Conservation (phyloP, 2,888 invertebrate genomes). For the Meandrusa payeni region DNA sequence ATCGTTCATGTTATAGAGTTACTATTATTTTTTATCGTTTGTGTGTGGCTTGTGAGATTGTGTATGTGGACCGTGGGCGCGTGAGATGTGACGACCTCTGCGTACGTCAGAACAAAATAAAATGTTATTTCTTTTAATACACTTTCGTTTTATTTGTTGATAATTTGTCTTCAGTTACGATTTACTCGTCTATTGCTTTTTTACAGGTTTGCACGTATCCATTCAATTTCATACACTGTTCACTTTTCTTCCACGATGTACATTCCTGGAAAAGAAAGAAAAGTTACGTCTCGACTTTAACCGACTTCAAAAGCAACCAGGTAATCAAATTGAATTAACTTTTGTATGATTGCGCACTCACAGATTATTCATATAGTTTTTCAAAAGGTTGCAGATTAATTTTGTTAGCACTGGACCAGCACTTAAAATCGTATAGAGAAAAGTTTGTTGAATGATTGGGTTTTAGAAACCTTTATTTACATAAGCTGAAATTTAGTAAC, state of each 20-base stretch:
- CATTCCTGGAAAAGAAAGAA: constrained; percentile 35
- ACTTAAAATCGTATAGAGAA: too few species aligned
- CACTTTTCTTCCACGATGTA: constrained; percentile 34
- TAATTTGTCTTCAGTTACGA: constrained; percentile 6
- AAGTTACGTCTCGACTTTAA: too few species aligned
- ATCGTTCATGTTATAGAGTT: constrained; percentile 31
- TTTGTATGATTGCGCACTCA: too few species aligned
- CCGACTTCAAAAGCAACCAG: too few species aligned
- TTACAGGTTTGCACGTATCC: constrained; percentile 34
- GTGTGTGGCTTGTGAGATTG: constrained; percentile 29
- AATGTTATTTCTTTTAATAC: constrained; percentile 70
- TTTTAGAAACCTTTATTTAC: too few species aligned
- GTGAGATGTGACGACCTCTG: constrained; percentile 35
- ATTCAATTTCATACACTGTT: constrained; percentile 31
- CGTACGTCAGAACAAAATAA: constrained; percentile 62
- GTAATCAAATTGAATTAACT: too few species aligned
- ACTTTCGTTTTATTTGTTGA: constrained; percentile 42
- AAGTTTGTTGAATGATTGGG: too few species aligned
- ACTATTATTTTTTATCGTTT: constrained; percentile 34
- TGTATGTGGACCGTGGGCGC: constrained; percentile 29
- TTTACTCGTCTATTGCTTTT: constrained; percentile 19
- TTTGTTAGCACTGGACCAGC: too few species aligned
- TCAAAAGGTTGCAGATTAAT: too few species aligned
- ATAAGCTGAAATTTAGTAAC: too few species aligned
- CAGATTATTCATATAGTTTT: too few species aligned